A percentile compares a stretch with the other conserved stretches of the same genome.
phyloP scores from a whole-genome alignment of 2,797 vertebrate species.

The Scleropages formosus region DNA sequence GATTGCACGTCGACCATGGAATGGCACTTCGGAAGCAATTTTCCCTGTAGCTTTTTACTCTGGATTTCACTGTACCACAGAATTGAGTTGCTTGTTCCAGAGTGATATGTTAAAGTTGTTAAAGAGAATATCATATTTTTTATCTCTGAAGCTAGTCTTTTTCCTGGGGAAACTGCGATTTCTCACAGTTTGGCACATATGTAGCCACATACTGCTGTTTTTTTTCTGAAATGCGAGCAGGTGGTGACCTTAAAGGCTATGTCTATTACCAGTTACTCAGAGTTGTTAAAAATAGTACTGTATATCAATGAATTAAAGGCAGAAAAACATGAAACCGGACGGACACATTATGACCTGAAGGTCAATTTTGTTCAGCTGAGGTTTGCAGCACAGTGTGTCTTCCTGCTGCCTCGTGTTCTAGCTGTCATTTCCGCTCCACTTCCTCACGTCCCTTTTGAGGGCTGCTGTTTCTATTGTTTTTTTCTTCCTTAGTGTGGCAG shows the following conservation, averaged over 20 bases:
- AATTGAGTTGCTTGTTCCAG: conserved; percentile 2
- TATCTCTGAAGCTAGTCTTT: neutral
- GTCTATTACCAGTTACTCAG: no score
- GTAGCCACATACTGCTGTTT: neutral
- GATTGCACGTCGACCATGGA: conserved; percentile 47
- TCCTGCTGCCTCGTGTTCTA: neutral
- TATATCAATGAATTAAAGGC: conserved; percentile 5
- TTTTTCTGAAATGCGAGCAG: conserved; percentile 1
- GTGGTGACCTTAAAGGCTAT: neutral
- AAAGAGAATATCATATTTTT: conserved; percentile 21
- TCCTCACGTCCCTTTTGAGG: conserved; percentile 1
- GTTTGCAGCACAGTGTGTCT: neutral
- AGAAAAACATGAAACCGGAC: neutral
- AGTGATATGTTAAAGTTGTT: conserved; percentile 11
- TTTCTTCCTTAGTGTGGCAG: neutral
- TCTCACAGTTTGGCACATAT: neutral
- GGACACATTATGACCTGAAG: neutral
- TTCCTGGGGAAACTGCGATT: neutral
- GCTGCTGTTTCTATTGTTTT: conserved; percentile 11
- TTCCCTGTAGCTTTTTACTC: neutral
- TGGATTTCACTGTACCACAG: neutral
- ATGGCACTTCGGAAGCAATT: conserved; percentile 3
- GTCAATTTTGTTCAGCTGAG: conserved; percentile 8
- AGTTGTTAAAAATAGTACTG: neutral
- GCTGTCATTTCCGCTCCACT: neutral